A percentile compares a stretch with the other conserved stretches of the same genome.
Conservation (phyloP, 2,888 invertebrate genomes). For the Elysia crispata region DNA sequence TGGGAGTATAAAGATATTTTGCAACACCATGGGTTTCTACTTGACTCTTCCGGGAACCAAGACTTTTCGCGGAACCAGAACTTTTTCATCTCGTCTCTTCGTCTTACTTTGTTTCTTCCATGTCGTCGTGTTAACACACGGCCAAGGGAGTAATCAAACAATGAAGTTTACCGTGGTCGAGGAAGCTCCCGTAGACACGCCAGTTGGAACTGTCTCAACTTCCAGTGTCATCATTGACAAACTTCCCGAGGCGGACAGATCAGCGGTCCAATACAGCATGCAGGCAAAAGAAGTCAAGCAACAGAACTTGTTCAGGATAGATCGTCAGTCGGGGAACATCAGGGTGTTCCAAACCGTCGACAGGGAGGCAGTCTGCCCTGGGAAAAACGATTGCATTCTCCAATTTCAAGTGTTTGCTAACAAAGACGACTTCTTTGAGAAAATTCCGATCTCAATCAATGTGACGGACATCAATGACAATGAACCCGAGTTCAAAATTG, state of each 20-base stretch:
- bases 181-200: slow-evolving; percentile 13
- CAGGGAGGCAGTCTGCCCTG: slow-evolving; percentile 46
- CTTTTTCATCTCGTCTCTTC: background rate
- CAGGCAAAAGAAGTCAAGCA: slow-evolving; percentile 1
- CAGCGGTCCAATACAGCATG: slow-evolving; percentile 48
- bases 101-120: background rate
- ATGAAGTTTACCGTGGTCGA: slow-evolving; percentile 30
- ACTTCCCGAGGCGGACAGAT: slow-evolving; percentile 31
- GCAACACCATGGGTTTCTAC: background rate
- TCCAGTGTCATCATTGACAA: slow-evolving; percentile 19
- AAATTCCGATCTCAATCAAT: slow-evolving; percentile 83
- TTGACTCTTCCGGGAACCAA: background rate
- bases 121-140: background rate
- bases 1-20: too few species aligned
- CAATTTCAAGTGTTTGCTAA: slow-evolving; percentile 39
- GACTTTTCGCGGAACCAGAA: background rate
- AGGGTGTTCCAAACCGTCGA: slow-evolving; percentile 39
- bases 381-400: slow-evolving; percentile 32
- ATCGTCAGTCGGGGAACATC: slow-evolving; percentile 34
- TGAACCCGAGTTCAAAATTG: slow-evolving; percentile 86
- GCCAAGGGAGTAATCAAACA: slow-evolving; percentile 3
- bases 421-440: slow-evolving; percentile 80
- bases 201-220: slow-evolving; percentile 47
- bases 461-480: slow-evolving; percentile 97
- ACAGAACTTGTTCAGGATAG: slow-evolving; percentile 43